A percentile compares a stretch with the other conserved stretches of the same genome.
phyloP scores from a whole-genome alignment of 2,113 vertebrate genomes.

The Serilophus lunatus region DNA sequence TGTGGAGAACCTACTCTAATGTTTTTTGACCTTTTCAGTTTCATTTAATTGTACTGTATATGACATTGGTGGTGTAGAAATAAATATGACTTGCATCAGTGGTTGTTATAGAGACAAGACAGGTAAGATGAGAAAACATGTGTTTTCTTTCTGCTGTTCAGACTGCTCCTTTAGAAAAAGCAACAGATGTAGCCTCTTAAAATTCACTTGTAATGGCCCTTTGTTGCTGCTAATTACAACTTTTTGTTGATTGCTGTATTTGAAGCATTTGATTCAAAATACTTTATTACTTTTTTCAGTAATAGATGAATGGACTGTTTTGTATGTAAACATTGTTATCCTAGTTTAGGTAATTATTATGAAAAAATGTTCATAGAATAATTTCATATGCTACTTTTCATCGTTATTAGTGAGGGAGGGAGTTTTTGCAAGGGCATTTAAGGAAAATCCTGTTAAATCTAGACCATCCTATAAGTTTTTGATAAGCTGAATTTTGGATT shows the following conservation, averaged over 20 bases:
- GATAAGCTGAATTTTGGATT: neutral
- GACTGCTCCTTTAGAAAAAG: conserved; percentile 19
- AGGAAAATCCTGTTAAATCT: neutral
- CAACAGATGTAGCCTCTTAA: conserved; percentile 9
- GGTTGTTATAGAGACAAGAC: conserved; percentile 68
- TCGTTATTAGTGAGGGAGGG: neutral
- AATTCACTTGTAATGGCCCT: neutral
- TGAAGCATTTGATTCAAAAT: neutral
- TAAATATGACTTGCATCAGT: conserved; percentile 66
- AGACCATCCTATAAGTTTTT: neutral
- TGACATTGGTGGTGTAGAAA: conserved; percentile 55
- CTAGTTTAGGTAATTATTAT: neutral
- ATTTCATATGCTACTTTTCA: neutral
- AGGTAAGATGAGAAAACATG: conserved; percentile 49
- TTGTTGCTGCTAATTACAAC: neutral
- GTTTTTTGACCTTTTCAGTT: conserved; percentile 70
- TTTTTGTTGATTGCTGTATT: neutral
- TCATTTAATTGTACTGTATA: conserved; percentile 65
- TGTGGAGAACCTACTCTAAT: conserved; percentile 54
- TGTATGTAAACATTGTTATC: neutral
- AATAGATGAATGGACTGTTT: neutral
- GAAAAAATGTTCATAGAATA: neutral
- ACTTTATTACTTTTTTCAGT: neutral
- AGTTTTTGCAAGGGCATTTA: neutral
- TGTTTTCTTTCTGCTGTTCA: conserved; percentile 25